phyloP scores from a whole-genome alignment of 1,140 invertebrate genomes.

The Varroa destructor region DNA sequence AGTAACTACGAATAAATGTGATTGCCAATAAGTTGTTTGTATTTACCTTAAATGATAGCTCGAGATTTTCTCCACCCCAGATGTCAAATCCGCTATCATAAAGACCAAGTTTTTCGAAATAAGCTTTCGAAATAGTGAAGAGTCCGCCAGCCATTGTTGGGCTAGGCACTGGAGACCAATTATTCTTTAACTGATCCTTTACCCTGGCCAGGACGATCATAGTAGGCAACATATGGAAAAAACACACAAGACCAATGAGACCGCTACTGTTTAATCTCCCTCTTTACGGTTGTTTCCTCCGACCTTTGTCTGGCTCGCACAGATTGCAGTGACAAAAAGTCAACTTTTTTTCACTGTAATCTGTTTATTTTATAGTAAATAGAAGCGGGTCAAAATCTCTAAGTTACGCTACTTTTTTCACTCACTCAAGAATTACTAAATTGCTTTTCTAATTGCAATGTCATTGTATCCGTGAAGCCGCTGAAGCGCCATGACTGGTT shows the following conservation, averaged over 20 bases:
- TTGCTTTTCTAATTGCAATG: too few relatives aligned
- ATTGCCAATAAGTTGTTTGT: conserved; percentile 3
- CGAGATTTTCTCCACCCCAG: conserved; percentile 76
- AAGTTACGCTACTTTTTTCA: too few relatives aligned
- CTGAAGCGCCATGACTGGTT: too few relatives aligned
- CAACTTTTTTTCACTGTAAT: too few relatives aligned
- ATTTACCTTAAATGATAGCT: conserved; percentile 45
- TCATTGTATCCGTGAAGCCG: too few relatives aligned
- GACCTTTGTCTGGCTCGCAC: too few relatives aligned
- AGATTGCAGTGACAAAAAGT: too few relatives aligned
- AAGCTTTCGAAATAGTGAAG: conserved; percentile 78
- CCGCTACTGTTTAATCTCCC: too few relatives aligned
- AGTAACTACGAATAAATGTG: conserved; percentile 2
- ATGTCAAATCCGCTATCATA: conserved; percentile 97
- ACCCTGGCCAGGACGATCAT: not conserved
- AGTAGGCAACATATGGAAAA: not conserved
- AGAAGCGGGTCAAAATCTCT: too few relatives aligned
- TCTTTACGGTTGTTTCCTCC: too few relatives aligned
- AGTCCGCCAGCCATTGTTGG: conserved; percentile 89
- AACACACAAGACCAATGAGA: not conserved
- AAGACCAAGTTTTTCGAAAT: conserved; percentile 84
- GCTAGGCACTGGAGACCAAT: conserved; percentile 43
- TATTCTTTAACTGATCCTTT: not conserved
- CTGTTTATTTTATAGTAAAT: too few relatives aligned
- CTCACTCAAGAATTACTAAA: too few relatives aligned